Evolutionary conservation across 2,797 vertebrate species (phyloP).

Genomic region (Amblyopsis hoosieri): DNA sequence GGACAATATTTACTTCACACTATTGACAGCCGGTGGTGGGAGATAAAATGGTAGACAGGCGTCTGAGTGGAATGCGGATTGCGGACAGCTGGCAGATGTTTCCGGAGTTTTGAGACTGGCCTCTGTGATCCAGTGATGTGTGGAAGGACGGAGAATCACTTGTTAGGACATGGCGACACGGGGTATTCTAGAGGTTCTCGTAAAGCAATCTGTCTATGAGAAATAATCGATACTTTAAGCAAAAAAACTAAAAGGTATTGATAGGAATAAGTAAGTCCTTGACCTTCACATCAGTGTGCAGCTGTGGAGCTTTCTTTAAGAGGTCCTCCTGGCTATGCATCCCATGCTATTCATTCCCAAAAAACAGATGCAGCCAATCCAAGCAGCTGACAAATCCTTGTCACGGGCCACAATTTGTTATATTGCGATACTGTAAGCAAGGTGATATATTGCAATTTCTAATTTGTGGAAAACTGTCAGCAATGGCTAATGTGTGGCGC

Average conservation of each 20-base stretch:
- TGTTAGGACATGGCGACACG: constrained; percentile 23
- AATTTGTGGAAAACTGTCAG: no score
- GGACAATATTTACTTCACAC: constrained; percentile 33
- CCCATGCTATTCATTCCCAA: not conserved
- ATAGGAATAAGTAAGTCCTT: not conserved
- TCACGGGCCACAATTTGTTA: no score
- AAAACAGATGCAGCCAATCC: not conserved
- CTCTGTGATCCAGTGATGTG: constrained; percentile 40
- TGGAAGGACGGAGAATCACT: constrained; percentile 32
- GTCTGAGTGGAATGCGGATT: constrained; percentile 34
- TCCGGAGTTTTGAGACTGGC: constrained; percentile 9
- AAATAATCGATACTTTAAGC: not conserved
- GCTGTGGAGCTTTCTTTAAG: not conserved
- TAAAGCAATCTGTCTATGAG: not conserved
- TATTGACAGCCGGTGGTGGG: constrained; percentile 29
- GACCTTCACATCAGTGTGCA: not conserved
- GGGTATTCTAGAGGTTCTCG: constrained; percentile 17
- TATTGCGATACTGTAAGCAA: no score
- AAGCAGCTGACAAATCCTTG: not conserved
- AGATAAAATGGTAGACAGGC: constrained; percentile 32
- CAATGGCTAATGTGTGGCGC: no score
- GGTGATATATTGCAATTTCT: no score
- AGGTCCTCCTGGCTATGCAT: not conserved
- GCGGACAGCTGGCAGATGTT: constrained; percentile 50
- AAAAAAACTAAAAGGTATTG: not conserved